A percentile compares a stretch with the other conserved stretches of the same genome.
Conservation (phyloP, 2,888 invertebrate species). For the Salpingus planirostris region DNA sequence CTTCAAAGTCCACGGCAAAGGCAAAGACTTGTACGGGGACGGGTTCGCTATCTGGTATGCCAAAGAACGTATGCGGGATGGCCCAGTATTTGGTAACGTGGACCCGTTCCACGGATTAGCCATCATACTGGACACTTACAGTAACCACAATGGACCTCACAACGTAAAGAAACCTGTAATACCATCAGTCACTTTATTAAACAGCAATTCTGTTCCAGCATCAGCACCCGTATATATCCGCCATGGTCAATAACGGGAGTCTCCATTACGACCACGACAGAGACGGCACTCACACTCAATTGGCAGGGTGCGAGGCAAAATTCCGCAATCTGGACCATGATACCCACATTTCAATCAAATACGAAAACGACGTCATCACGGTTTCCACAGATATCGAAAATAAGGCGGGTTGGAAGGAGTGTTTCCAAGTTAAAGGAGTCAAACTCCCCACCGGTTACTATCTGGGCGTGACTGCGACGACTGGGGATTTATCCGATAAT, state of each 20-base stretch:
- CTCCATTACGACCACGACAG: slow-evolving; percentile 95
- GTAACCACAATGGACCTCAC: slow-evolving; percentile 97
- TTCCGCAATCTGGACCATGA: slow-evolving; percentile 87
- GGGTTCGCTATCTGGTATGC: slow-evolving; percentile 95
- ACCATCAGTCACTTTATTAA: slow-evolving; percentile 2
- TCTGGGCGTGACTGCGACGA: slow-evolving; percentile 91
- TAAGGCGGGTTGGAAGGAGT: slow-evolving; percentile 89
- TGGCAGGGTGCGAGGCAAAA: slow-evolving; percentile 94
- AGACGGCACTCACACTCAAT: slow-evolving; percentile 95
- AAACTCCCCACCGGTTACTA: slow-evolving; percentile 90
- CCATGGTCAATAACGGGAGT: slow-evolving; percentile 96
- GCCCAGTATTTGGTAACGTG: slow-evolving; percentile 91
- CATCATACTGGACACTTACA: slow-evolving; percentile 94
- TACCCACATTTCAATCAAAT: slow-evolving; percentile 82
- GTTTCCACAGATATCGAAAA: slow-evolving; percentile 89
- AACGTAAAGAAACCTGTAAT: slow-evolving; percentile 58
- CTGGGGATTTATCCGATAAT: slow-evolving; percentile 93
- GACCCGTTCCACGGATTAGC: slow-evolving; percentile 87
- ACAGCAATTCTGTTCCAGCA: slow-evolving; percentile 52
- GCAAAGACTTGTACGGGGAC: slow-evolving; percentile 92
- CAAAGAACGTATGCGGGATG: slow-evolving; percentile 66
- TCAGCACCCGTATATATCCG: slow-evolving; percentile 96
- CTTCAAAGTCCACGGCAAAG: slow-evolving; percentile 93
- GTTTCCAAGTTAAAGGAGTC: slow-evolving; percentile 82
- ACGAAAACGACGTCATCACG: slow-evolving; percentile 81